These are phyloP conservation scores for Sebastes hubbsi DNA, from an alignment of 2,797 vertebrate species.

Conservation along the genomic window DNA sequence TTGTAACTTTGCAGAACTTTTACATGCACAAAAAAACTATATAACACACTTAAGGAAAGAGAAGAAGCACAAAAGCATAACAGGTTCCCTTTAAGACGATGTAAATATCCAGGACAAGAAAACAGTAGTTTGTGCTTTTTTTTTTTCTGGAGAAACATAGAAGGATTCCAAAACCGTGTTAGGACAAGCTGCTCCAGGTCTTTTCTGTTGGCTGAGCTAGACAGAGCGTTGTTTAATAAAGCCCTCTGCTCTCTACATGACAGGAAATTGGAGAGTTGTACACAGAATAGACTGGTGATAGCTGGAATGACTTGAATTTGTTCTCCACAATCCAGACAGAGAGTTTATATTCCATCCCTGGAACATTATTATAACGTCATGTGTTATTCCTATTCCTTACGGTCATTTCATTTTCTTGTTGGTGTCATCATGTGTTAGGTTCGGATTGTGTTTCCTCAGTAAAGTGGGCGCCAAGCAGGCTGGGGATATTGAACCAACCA, in stretches of 20 bases:
- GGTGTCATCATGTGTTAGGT: not conserved
- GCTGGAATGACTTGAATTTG: slow-evolving; percentile 33
- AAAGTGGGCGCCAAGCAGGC: not conserved
- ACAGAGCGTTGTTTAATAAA: slow-evolving; percentile 5
- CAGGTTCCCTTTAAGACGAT: not conserved
- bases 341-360: not conserved
- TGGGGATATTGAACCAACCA: not conserved
- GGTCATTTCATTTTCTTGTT: not conserved
- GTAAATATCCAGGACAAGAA: not conserved
- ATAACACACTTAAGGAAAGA: accelerated
- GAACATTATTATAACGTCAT: not conserved
- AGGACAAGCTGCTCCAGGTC: not conserved
- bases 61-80: not conserved
- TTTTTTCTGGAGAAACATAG: not conserved
- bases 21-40: no score
- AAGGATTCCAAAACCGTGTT: not conserved
- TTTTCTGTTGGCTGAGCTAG: not conserved
- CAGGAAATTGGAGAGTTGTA: slow-evolving; percentile 38
- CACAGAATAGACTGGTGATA: slow-evolving; percentile 2
- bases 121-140: not conserved
- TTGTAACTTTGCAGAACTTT: no score
- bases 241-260: slow-evolving; percentile 2
- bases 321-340: slow-evolving; percentile 13
- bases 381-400: not conserved
- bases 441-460: not conserved